phyloP scores from a whole-genome alignment of 64 coral and sea anemone species.

The Porites lutea region DNA sequence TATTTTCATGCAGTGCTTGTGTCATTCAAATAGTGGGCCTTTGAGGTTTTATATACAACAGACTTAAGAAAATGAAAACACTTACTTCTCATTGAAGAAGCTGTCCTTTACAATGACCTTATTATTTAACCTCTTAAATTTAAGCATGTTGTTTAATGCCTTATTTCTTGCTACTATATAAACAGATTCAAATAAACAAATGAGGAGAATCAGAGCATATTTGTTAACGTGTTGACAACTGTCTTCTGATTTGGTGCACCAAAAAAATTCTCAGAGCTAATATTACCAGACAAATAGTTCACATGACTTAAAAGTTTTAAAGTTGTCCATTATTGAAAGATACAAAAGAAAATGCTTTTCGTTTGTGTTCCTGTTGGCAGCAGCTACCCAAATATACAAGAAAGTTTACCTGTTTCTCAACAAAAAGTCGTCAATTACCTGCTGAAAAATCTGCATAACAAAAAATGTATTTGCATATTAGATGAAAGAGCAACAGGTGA shows the following conservation, averaged over 20 bases:
- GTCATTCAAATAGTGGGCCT: background rate
- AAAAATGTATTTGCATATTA: conserved; percentile 32
- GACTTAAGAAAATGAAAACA: background rate
- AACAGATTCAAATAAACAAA: too few relatives aligned
- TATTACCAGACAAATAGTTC: background rate
- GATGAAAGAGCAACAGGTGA: conserved; percentile 12
- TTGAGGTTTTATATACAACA: background rate
- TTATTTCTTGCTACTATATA: background rate
- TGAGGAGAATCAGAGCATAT: background rate
- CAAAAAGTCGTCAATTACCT: conserved; percentile 27
- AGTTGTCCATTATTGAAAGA: background rate
- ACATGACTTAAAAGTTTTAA: background rate
- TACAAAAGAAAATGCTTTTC: conserved; percentile 9
- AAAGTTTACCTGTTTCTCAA: conserved; percentile 15
- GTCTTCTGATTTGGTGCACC: background rate
- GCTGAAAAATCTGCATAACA: conserved; percentile 34
- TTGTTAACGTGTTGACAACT: background rate
- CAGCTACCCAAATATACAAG: conserved; percentile 51
- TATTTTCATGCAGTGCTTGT: background rate
- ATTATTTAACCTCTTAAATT: background rate
- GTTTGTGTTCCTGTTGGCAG: background rate
- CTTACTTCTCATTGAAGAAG: background rate
- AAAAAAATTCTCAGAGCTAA: background rate
- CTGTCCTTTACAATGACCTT: background rate
- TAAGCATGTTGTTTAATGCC: background rate